Evolutionary conservation across 2,113 vertebrate species (phyloP), one percentile per base, ranked within the genome.

Genomic region (Trogon melanurus): DNA sequence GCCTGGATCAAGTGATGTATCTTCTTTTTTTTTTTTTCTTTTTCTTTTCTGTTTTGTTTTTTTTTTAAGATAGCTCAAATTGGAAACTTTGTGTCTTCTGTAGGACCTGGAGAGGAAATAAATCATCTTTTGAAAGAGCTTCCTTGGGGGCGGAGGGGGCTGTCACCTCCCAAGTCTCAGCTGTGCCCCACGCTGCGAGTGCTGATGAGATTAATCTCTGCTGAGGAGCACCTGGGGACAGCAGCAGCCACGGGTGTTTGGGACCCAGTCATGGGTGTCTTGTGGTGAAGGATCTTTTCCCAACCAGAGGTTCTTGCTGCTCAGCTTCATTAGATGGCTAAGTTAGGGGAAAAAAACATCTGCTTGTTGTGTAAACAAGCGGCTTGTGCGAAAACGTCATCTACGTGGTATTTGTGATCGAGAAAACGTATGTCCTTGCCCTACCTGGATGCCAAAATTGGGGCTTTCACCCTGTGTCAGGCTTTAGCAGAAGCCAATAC

Each of bases 21-120:
- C 57, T 34, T 13, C 3, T 9, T 4, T 5, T 6, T 50, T 14
- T n/a, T 23, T 16, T 18, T 4, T 17, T 57, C 4, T 20, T 45
- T 25, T 10, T 17, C 2, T 16, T 7, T 19, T 5, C 9, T 3
- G 9, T 5, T 4, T 7, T 23, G 21, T 7, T 8, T 27, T 54
- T 48, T 62, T n/a, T 20, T 48, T 22, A 32, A 91, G 95, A 96
- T 95, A 97, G 98, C 97, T 98, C 96, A 97, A n/a, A 85, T 85
- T 62, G 88, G 94, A 95, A 96, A 98, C 62, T 91, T 90, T 88
- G 90, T 90, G 95, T 64, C 98, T 98, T 97, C 98, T 98, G 48
- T 97, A 96, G 97, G 97, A 97, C 91, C 70, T 11, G 10, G 95
- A 96, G 89, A 98, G 97, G 97, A 97, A 92, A 98, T 98, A 98